These are phyloP conservation scores for Lophotriccus pileatus DNA, from an alignment of 2,797 vertebrate genomes.

Conservation along the genomic window DNA sequence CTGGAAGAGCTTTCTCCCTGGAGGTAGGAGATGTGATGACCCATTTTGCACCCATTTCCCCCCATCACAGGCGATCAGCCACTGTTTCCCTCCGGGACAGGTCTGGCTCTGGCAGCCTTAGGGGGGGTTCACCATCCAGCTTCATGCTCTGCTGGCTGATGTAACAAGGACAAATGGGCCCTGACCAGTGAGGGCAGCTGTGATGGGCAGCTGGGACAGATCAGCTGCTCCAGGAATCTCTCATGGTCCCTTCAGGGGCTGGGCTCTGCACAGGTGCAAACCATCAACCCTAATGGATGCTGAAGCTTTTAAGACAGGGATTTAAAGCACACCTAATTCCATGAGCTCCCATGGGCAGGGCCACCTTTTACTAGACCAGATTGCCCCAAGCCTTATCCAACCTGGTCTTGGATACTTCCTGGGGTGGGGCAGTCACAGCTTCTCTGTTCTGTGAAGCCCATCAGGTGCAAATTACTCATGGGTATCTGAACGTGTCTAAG, in stretches of 20 bases:
- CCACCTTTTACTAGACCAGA: not conserved
- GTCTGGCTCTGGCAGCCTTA: not conserved
- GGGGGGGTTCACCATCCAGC: accelerated
- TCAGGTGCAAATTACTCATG: not conserved
- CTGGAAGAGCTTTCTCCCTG: not conserved
- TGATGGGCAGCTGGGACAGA: too few species aligned
- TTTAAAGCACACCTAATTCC: accelerated
- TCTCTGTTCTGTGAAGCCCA: not conserved
- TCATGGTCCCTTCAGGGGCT: not conserved
- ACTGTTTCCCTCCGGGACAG: too few species aligned
- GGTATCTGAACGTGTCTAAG: not conserved
- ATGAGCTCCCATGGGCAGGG: not conserved
- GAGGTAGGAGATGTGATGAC: accelerated
- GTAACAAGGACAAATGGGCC: too few species aligned
- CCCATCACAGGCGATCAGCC: accelerated
- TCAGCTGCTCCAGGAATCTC: too few species aligned
- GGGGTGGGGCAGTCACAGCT: not conserved
- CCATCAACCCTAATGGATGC: not conserved
- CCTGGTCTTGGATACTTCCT: not conserved
- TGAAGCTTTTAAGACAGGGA: not conserved
- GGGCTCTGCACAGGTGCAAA: not conserved
- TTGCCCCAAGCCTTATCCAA: not conserved
- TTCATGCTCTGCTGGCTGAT: not conserved
- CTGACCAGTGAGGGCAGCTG: not conserved
- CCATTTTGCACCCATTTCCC: not conserved